Conservation (phyloP, 2,113 vertebrate genomes). For the Saccopteryx leptura region DNA sequence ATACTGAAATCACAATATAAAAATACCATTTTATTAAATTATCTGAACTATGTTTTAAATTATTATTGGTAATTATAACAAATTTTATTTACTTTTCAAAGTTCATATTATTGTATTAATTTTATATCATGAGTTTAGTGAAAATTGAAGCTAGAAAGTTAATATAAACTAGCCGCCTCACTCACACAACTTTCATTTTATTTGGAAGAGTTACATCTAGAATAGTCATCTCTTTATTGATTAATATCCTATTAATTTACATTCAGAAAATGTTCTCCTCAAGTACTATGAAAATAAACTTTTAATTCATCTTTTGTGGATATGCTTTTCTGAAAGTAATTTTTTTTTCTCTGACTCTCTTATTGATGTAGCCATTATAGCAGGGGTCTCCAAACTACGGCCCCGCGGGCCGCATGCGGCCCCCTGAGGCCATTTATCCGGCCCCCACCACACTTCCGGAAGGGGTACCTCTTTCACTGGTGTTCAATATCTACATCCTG, state of each 20-base stretch:
- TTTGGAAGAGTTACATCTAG: neutral
- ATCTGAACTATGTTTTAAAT: neutral
- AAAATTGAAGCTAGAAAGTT: neutral
- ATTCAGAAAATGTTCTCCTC: neutral
- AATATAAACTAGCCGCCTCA: neutral
- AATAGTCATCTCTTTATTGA: neutral
- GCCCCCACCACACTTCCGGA: too few species aligned
- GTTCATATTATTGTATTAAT: neutral
- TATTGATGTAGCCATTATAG: neutral
- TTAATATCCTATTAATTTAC: neutral
- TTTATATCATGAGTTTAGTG: neutral
- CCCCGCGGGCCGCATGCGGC: too few species aligned
- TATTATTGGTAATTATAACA: neutral
- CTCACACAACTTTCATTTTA: neutral
- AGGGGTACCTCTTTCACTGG: too few species aligned
- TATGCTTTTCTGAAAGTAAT: neutral
- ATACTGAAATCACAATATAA: neutral
- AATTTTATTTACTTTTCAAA: constrained; percentile 23
- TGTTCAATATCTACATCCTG: too few species aligned
- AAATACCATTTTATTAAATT: neutral
- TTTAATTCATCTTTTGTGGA: neutral
- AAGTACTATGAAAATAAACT: neutral
- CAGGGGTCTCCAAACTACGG: too few species aligned
- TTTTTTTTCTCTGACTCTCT: neutral
- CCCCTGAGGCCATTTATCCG: too few species aligned